A percentile compares a stretch with the other conserved stretches of the same genome.
Evolutionary conservation across 1,140 invertebrate species (phyloP).

Genomic region (Danaus melanippus): DNA sequence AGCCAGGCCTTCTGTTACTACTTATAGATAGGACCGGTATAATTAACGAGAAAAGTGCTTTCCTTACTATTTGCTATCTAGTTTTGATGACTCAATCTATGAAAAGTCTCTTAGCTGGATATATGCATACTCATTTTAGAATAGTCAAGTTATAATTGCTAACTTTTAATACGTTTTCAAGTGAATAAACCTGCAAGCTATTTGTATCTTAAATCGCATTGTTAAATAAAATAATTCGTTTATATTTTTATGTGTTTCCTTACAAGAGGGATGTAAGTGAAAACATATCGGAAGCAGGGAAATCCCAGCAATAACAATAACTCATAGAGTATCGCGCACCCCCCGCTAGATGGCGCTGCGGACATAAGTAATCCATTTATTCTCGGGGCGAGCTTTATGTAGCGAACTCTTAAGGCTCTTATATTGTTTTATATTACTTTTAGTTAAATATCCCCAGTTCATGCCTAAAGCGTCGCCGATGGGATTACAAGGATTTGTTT

Average conservation of each 20-base stretch:
- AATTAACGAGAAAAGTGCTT: conserved; percentile 13
- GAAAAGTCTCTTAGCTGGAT: neutral
- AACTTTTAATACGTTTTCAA: neutral
- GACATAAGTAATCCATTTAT: conserved; percentile 71
- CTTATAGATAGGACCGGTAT: conserved; percentile 11
- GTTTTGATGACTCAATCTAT: neutral
- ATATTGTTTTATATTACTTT: conserved; percentile 67
- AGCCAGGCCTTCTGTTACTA: conserved; percentile 16
- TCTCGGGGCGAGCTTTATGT: conserved; percentile 67
- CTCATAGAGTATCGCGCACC: conserved; percentile 57
- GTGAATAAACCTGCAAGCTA: neutral
- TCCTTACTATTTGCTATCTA: conserved; percentile 2
- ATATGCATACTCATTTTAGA: neutral
- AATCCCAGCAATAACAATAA: conserved; percentile 69
- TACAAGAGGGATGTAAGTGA: conserved; percentile 62
- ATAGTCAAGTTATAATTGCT: no score
- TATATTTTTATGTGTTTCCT: conserved; percentile 56
- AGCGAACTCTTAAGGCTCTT: conserved; percentile 58
- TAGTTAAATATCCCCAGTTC: conserved; percentile 48
- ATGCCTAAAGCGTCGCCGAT: conserved; percentile 24
- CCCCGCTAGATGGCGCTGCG: conserved; percentile 64
- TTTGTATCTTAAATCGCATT: conserved; percentile 24
- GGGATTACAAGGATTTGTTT: conserved; percentile 29
- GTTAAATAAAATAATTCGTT: conserved; percentile 54
- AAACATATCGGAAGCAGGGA: conserved; percentile 63